Base-by-base conservation (phyloP, 1,140 invertebrate genomes). In the Euborellia annulipes region DNA sequence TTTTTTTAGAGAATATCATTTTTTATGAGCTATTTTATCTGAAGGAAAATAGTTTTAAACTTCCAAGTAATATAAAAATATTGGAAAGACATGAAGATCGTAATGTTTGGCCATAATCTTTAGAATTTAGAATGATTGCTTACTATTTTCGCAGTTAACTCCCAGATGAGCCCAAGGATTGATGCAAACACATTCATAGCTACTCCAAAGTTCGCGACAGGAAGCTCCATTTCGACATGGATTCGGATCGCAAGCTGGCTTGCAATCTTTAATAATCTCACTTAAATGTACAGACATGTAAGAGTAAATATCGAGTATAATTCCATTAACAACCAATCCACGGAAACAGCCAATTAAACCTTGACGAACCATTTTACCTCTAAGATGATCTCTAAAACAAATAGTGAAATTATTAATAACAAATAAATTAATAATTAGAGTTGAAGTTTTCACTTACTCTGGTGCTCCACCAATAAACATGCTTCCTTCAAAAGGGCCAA, bases 381-480 rank as follows among this genome's bases (percentile, higher is more conserved):
- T 81, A 18, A 87, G 62, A 51, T 84, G 74, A 55, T 86, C 81
- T 38, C 83, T 85, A 57, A 45, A 70, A 69, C 55, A 50, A 45
- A 27, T n/a, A 20, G n/a, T 34, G 30, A 9, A 32, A 32, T 32
- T 32, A 8, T n/a, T 11, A 4, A 27, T 27, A 6, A 27, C 23
- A 27, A 6, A 27, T 6, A 27, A 6, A 27, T 6, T 27, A 27
- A 27, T 27, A 27, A 6, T 6, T 27, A 27, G 14, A 36, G 36
- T 36, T 30, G 8, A 20, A 46, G 21, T 51, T 46, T 44, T 49
- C 54, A 67, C 76, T 78, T 69, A 87, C 84, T 76, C 78, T 46
- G 86, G 86, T 37, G 87, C 84, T 38, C 89, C 89, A 20, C 88
- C 86, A 54, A 91, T 88, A 53, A 87, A 91, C 78, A 91, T 85